Conservation (phyloP, 2,797 vertebrate genomes). For the Syngnathus rostellatus region DNA sequence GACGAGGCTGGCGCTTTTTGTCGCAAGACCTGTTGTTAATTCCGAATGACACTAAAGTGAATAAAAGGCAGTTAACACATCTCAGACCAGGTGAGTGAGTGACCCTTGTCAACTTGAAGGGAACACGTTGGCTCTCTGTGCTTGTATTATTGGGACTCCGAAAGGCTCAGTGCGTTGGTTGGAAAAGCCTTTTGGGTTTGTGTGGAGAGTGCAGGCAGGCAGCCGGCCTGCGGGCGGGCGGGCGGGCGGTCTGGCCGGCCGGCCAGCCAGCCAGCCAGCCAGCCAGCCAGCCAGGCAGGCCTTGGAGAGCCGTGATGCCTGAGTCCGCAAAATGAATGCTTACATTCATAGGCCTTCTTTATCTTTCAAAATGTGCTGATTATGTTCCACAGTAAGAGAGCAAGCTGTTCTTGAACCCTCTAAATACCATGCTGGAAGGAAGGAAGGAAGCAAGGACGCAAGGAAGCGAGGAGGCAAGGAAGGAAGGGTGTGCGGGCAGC, state of each 20-base stretch:
- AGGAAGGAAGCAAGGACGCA: conserved; percentile 5
- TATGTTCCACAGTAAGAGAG: conserved; percentile 53
- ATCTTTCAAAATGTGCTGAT: conserved; percentile 50
- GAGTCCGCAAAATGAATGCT: conserved; percentile 48
- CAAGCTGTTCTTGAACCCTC: conserved; percentile 59
- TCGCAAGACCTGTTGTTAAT: not conserved
- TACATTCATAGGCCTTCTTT: conserved; percentile 48
- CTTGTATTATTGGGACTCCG: conserved; percentile 30
- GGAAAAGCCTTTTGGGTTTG: conserved; percentile 37
- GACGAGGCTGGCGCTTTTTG: not conserved
- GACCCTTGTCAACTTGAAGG: conserved; percentile 13
- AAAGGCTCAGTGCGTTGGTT: conserved; percentile 41
- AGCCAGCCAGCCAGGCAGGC: conserved; percentile 9
- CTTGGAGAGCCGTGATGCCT: conserved; percentile 47
- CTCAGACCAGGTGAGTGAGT: not conserved
- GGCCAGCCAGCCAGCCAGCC: no score
- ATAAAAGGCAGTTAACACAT: not conserved
- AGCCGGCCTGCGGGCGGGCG: no score
- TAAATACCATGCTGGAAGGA: conserved; percentile 36
- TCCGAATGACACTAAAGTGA: not conserved
- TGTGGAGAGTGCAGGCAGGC: conserved; percentile 34
- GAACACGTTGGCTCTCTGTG: conserved; percentile 27
- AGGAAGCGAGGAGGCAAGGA: conserved; percentile 1
- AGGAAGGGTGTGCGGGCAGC: conserved; percentile 21
- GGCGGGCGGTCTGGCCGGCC: no score